phyloP scores from a whole-genome alignment of 2,113 vertebrate genomes.

The Chlamydotis undulata region DNA sequence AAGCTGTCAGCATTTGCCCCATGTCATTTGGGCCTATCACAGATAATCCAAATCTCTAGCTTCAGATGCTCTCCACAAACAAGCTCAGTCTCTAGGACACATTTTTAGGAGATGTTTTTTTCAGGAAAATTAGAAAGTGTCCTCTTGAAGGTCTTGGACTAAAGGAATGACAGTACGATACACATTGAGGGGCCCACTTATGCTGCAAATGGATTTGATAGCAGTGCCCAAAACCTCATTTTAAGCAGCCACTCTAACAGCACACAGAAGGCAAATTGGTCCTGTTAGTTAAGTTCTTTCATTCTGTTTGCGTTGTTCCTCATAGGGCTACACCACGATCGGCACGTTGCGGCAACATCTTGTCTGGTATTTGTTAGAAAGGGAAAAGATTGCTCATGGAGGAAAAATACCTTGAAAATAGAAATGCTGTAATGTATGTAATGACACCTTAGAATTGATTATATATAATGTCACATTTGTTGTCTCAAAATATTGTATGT shows the following conservation, averaged over 20 bases:
- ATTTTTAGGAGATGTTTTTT: not conserved
- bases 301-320: not conserved
- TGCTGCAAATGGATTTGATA: not conserved
- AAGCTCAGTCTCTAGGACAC: not conserved
- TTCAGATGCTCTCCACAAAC: not conserved
- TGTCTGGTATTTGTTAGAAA: not conserved
- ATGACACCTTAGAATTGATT: not conserved
- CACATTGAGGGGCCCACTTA: rapidly evolving
- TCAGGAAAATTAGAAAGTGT: not conserved
- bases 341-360: rapidly evolving
- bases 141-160: not conserved
- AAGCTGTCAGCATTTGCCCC: not conserved
- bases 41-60: not conserved
- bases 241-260: not conserved
- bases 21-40: not conserved
- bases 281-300: not conserved
- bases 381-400: not conserved
- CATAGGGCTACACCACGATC: rapidly evolving
- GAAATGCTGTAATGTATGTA: not conserved
- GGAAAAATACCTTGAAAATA: not conserved
- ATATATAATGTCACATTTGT: not conserved
- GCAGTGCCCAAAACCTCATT: not conserved
- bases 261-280: rapidly evolving
- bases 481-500: not conserved
- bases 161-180: not conserved